Evolutionary conservation across 2,113 vertebrate species (phyloP).

Genomic region (Campylorhamphus procurvoides): DNA sequence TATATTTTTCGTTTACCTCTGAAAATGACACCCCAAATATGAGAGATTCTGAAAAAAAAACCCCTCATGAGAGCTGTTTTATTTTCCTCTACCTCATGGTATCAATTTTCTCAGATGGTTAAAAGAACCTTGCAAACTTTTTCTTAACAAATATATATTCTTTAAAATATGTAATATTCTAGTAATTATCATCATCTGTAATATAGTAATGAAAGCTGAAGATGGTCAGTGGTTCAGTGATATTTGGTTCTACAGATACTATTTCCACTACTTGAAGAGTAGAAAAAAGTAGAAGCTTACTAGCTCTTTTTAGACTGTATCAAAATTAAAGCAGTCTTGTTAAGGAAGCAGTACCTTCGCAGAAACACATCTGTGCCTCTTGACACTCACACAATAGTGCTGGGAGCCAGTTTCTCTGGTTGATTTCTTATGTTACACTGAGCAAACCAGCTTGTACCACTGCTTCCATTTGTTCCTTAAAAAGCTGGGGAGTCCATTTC

Average conservation of each 20-base stretch:
- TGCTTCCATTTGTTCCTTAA: neutral
- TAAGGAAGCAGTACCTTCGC: neutral
- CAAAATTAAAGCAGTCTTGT: neutral
- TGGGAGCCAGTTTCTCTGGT: neutral
- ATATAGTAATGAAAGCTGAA: neutral
- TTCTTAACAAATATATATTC: neutral
- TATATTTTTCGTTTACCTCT: neutral
- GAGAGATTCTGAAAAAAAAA: neutral
- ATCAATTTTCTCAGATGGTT: neutral
- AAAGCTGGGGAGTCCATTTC: neutral
- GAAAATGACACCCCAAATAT: neutral
- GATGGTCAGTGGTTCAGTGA: neutral
- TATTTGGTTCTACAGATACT: neutral
- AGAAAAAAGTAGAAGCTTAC: neutral
- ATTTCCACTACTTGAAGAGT: neutral
- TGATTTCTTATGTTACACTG: neutral
- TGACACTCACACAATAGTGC: neutral
- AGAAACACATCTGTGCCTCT: neutral
- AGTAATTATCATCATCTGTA: neutral
- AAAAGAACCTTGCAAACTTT: neutral
- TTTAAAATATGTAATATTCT: neutral
- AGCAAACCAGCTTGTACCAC: neutral
- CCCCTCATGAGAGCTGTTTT: neutral
- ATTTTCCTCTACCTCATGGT: neutral
- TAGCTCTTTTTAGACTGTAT: neutral